Percentiles rank a stretch among this genome's conserved stretches.
These are phyloP conservation scores for Chelonus insularis DNA, from an alignment of 1,140 invertebrate genomes.

Conservation along the genomic window DNA sequence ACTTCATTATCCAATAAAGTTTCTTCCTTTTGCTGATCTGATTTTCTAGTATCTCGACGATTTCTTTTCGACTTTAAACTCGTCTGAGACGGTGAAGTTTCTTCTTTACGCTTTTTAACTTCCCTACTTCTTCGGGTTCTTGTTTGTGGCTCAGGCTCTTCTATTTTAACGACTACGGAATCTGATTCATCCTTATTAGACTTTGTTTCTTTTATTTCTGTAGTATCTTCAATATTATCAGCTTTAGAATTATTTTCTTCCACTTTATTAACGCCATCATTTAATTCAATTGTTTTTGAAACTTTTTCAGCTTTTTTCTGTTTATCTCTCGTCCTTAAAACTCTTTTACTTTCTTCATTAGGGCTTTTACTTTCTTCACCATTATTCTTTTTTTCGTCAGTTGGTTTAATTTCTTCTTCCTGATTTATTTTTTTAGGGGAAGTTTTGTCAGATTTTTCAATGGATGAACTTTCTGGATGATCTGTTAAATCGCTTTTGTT, in stretches of 20 bases:
- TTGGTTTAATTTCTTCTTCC: neutral
- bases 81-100: constrained; percentile 30
- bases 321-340: constrained; percentile 46
- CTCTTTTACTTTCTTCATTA: constrained; percentile 44
- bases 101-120: constrained; percentile 46
- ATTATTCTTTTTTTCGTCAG: constrained; percentile 34
- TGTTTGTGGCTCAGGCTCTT: constrained; percentile 37
- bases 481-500: neutral
- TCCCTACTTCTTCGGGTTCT: constrained; percentile 47
- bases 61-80: constrained; percentile 40
- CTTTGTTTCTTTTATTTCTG: constrained; percentile 1
- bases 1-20: constrained; percentile 55
- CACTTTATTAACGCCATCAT: neutral
- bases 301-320: constrained; percentile 34
- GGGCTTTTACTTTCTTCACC: no score
- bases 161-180: constrained; percentile 28
- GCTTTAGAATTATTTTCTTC: constrained; percentile 19
- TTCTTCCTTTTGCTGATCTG: constrained; percentile 56
- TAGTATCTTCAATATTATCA: neutral
- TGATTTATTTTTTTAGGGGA: neutral
- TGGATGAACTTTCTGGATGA: neutral
- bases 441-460: neutral
- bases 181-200: constrained; percentile 23
- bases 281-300: constrained; percentile 15
- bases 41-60: constrained; percentile 46